A percentile compares a stretch with the other conserved stretches of the same genome.
These are phyloP conservation scores for Scomber scombrus DNA, from an alignment of 2,113 vertebrate genomes.

Conservation along the genomic window DNA sequence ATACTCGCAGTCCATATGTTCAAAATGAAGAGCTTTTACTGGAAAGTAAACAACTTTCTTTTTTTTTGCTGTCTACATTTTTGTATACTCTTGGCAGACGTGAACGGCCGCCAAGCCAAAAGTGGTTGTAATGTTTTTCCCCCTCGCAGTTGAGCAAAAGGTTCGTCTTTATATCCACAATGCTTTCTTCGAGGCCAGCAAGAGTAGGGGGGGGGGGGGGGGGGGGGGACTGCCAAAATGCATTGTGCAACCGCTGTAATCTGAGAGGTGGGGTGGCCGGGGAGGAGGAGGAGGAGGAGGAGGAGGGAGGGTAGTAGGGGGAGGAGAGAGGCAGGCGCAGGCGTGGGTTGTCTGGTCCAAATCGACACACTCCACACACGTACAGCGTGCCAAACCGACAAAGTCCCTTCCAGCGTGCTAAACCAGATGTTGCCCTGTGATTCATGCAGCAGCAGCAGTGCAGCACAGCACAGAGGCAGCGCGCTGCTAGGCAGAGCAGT, in stretches of 20 bases:
- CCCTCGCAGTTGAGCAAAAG: constrained; percentile 58
- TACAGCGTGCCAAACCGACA: constrained; percentile 73
- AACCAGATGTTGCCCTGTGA: constrained; percentile 82
- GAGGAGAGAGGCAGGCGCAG: constrained; percentile 59
- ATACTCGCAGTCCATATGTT: constrained; percentile 33
- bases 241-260: constrained; percentile 82
- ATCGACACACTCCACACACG: constrained; percentile 78
- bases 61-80: constrained; percentile 37
- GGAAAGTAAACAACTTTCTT: constrained; percentile 56
- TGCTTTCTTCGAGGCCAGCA: constrained; percentile 54
- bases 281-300: constrained; percentile 34
- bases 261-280: constrained; percentile 64
- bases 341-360: constrained; percentile 70
- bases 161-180: constrained; percentile 59
- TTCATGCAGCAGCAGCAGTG: constrained; percentile 67
- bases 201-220: not conserved
- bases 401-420: constrained; percentile 70
- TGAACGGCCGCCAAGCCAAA: constrained; percentile 47
- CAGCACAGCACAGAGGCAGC: constrained; percentile 54
- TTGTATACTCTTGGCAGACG: constrained; percentile 61
- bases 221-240: constrained; percentile 67
- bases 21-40: constrained; percentile 15
- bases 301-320: not conserved
- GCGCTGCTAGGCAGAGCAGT: constrained; percentile 65
- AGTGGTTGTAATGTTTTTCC: constrained; percentile 46